Evolutionary conservation across 2,888 invertebrate genomes (phyloP).

Genomic region (Xylota sylvarum): DNA sequence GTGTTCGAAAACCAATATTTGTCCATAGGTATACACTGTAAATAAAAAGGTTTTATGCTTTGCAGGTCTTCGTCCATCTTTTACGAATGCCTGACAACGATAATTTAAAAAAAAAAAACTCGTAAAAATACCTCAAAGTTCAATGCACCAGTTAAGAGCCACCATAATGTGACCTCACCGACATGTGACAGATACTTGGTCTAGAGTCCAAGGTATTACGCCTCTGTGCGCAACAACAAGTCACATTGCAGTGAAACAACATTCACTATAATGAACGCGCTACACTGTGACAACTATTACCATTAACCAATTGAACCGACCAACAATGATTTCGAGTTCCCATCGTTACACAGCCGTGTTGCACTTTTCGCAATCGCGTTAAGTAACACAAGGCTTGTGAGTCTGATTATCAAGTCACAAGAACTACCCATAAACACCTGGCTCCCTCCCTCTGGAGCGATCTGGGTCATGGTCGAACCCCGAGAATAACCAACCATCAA

Average conservation of each 20-base stretch:
- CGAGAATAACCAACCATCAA: conserved; percentile 25
- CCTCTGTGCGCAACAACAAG: conserved; percentile 37
- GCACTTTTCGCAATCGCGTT: conserved; percentile 55
- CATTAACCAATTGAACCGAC: conserved; percentile 47
- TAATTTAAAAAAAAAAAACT: not conserved
- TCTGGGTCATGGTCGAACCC: conserved; percentile 55
- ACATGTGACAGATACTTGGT: conserved; percentile 11
- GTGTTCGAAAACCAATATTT: too few species aligned
- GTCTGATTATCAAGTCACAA: conserved; percentile 37
- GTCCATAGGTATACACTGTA: too few species aligned
- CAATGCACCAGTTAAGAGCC: conserved; percentile 2
- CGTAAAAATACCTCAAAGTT: not conserved
- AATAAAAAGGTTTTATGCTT: too few species aligned
- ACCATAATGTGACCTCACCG: conserved; percentile 36
- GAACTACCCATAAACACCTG: conserved; percentile 33
- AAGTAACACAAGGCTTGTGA: conserved; percentile 64
- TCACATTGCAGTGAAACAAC: conserved; percentile 45
- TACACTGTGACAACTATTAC: conserved; percentile 40
- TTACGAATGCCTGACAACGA: too few species aligned
- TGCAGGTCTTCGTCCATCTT: too few species aligned
- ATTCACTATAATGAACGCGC: conserved; percentile 31
- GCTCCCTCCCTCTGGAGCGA: conserved; percentile 8
- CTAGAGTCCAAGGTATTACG: conserved; percentile 50
- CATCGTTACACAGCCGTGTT: conserved; percentile 46
- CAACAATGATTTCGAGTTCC: conserved; percentile 56